phyloP scores from a whole-genome alignment of 2,113 vertebrate species.

The Sturnira hondurensis region DNA sequence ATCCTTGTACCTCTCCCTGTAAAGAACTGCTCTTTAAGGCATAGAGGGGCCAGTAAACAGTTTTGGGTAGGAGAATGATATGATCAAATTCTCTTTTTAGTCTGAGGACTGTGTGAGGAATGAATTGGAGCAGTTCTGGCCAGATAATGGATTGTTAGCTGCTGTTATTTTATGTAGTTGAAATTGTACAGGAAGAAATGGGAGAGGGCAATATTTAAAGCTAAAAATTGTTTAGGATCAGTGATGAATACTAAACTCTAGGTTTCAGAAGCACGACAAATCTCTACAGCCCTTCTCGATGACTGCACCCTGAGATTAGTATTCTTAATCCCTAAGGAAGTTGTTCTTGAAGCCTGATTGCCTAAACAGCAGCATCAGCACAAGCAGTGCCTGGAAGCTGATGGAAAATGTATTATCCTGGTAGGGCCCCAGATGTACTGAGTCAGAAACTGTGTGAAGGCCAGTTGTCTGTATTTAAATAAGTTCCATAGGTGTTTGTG shows the following conservation, averaged over 20 bases:
- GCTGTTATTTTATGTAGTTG: not conserved
- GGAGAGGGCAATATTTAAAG: not conserved
- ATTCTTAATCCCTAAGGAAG: not conserved
- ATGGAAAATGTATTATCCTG: not conserved
- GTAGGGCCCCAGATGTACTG: not conserved
- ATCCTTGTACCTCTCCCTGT: not conserved
- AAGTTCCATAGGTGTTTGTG: not conserved
- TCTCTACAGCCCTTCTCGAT: not conserved
- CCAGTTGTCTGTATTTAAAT: not conserved
- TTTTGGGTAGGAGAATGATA: not conserved
- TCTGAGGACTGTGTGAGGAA: not conserved
- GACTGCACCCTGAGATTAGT: not conserved
- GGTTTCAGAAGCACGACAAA: not conserved
- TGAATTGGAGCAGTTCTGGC: not conserved
- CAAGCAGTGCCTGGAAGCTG: not conserved
- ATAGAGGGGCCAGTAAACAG: not conserved
- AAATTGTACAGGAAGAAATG: not conserved
- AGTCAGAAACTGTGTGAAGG: not conserved
- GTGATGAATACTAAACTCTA: not conserved
- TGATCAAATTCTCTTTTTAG: not conserved
- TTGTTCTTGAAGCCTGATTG: not conserved
- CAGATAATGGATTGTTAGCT: not conserved
- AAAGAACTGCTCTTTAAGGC: not conserved
- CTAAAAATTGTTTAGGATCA: not conserved
- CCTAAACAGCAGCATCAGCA: not conserved